A percentile compares a stretch with the other conserved stretches of the same genome.
phyloP scores from a whole-genome alignment of 2,113 vertebrate species.

The Martes martes region DNA sequence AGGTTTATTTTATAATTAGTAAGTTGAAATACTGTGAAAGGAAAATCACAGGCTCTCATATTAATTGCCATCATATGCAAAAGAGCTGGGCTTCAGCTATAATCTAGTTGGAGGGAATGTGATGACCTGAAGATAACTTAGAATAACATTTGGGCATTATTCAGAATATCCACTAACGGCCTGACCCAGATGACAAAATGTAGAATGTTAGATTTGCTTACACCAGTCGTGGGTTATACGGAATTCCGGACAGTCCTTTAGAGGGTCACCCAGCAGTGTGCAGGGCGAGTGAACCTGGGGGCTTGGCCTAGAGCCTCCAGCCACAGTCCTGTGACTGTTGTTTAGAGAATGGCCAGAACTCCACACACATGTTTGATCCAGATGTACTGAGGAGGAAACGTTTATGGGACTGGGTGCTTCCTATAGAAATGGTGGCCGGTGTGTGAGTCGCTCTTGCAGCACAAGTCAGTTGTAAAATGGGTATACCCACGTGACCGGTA shows the following conservation, averaged over 20 bases:
- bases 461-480: background rate
- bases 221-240: background rate
- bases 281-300: background rate
- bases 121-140: conserved; percentile 14
- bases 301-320: background rate
- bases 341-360: background rate
- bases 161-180: background rate
- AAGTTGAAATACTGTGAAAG: conserved; percentile 41
- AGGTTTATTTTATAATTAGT: conserved; percentile 43
- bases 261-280: background rate
- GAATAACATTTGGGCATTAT: background rate
- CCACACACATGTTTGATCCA: background rate
- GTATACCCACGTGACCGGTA: background rate
- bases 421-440: background rate
- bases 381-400: background rate
- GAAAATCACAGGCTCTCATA: conserved; percentile 5
- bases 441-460: background rate
- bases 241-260: background rate
- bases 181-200: background rate
- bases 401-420: background rate
- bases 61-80: conserved; percentile 19
- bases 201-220: conserved; percentile 1
- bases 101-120: conserved; percentile 21
- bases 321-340: background rate
- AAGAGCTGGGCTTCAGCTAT: background rate